These are phyloP conservation scores for Brotogeris chrysoptera DNA, from an alignment of 2,797 vertebrate species.

Conservation along the genomic window DNA sequence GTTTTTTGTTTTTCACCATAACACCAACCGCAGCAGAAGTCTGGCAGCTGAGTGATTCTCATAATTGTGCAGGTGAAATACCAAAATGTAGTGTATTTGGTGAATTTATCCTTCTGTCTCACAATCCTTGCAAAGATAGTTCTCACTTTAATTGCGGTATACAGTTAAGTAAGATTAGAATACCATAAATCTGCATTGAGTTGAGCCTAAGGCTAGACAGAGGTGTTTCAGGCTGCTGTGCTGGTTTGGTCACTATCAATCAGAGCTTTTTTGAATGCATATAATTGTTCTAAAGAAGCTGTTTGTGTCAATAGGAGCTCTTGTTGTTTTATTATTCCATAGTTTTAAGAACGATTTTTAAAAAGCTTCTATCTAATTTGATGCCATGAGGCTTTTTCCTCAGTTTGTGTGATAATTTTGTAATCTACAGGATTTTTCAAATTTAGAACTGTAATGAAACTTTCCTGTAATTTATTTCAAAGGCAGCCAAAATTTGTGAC, in stretches of 20 bases:
- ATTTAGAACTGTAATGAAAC: neutral
- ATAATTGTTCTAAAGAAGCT: neutral
- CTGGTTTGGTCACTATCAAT: neutral
- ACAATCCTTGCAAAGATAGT: neutral
- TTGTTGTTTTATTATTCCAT: neutral
- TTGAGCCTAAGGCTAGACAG: neutral
- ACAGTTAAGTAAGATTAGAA: neutral
- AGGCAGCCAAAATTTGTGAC: neutral
- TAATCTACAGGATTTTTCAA: neutral
- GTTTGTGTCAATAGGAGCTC: neutral
- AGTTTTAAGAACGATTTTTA: neutral
- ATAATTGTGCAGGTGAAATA: neutral
- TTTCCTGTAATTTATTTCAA: neutral
- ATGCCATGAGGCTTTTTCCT: neutral
- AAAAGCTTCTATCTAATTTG: neutral
- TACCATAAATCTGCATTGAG: neutral
- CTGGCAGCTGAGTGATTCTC: neutral
- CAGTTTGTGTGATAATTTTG: neutral
- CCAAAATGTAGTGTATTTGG: neutral
- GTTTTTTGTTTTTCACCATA: neutral
- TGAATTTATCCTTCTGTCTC: neutral
- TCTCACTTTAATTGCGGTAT: neutral
- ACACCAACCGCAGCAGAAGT: neutral
- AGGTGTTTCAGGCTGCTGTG: neutral
- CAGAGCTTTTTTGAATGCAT: neutral